Percentiles rank a stretch among this genome's conserved stretches.
phyloP scores from a whole-genome alignment of 2,888 invertebrate species.

The Zelleria hepariella region DNA sequence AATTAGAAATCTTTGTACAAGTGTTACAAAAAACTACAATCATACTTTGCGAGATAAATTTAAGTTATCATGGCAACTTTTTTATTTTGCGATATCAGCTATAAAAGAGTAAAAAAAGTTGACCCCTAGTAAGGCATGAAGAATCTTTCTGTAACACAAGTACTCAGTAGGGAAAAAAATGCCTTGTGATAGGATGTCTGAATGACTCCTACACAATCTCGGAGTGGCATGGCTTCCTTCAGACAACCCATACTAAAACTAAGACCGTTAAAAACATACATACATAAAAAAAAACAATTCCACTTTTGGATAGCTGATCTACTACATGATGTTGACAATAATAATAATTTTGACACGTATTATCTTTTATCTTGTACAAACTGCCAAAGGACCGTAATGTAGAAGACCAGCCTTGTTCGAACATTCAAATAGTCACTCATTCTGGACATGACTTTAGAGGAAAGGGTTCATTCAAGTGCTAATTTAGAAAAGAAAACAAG shows the following conservation, averaged over 20 bases:
- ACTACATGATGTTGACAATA: conserved; percentile 25
- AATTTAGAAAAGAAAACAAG: conserved; percentile 47
- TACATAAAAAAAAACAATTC: conserved; percentile 18
- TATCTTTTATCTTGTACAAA: conserved; percentile 9
- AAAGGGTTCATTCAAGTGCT: conserved; percentile 19
- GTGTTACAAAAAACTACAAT: no score
- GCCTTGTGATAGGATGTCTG: not conserved
- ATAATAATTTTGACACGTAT: conserved; percentile 18
- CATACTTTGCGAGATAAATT: no score
- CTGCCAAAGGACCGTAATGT: conserved; percentile 15
- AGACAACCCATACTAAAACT: not conserved
- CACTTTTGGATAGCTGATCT: conserved; percentile 37
- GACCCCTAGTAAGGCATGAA: not conserved
- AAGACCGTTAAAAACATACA: not conserved
- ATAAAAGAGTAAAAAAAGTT: not conserved
- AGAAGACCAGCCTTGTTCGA: conserved; percentile 55
- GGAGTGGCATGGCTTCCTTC: not conserved
- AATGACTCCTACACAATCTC: not conserved
- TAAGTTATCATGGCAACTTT: no score
- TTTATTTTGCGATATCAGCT: no score
- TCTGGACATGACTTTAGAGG: conserved; percentile 35
- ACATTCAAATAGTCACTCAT: conserved; percentile 70
- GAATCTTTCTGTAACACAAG: not conserved
- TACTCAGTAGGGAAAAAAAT: not conserved
- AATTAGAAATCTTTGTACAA: no score